Percentiles rank a stretch among this genome's conserved stretches.
These are phyloP conservation scores for Lepidotrigona ventralis DNA, from an alignment of 1,140 invertebrate species.

Conservation along the genomic window DNA sequence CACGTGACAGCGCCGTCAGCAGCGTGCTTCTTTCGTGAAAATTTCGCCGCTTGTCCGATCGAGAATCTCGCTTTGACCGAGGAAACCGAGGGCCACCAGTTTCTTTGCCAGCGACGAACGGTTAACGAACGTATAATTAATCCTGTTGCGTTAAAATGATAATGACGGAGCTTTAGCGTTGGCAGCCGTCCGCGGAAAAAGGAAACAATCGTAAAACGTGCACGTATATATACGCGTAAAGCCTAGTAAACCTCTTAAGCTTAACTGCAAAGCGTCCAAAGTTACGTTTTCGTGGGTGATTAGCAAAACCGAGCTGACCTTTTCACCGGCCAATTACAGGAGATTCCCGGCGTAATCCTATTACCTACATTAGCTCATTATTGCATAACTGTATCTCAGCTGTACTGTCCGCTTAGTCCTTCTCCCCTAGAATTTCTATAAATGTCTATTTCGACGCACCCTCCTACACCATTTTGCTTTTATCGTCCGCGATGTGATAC, in stretches of 20 bases:
- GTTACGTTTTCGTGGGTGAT: conserved; percentile 72
- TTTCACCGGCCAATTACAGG: conserved; percentile 77
- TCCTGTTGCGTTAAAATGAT: conserved; percentile 54
- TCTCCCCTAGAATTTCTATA: conserved; percentile 33
- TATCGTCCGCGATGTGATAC: background rate
- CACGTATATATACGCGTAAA: conserved; percentile 40
- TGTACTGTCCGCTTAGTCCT: conserved; percentile 52
- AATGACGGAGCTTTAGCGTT: conserved; percentile 34
- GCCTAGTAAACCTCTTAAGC: conserved; percentile 69
- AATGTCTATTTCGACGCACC: conserved; percentile 50
- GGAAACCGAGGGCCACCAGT: background rate
- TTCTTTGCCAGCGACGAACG: background rate
- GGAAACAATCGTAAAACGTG: conserved; percentile 63
- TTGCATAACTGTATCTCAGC: conserved; percentile 68
- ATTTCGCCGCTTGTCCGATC: background rate
- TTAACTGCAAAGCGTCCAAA: conserved; percentile 70
- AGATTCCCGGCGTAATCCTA: conserved; percentile 76
- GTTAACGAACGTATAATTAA: conserved; percentile 54
- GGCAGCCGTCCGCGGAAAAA: conserved; percentile 41
- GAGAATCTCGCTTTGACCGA: background rate
- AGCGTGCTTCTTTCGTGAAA: background rate
- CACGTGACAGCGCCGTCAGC: background rate
- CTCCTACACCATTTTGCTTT: conserved; percentile 24
- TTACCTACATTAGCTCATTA: conserved; percentile 78
- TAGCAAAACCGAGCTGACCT: conserved; percentile 76